These are phyloP conservation scores for Xerus inauris DNA, from an alignment of 2,113 vertebrate genomes.

Conservation along the genomic window DNA sequence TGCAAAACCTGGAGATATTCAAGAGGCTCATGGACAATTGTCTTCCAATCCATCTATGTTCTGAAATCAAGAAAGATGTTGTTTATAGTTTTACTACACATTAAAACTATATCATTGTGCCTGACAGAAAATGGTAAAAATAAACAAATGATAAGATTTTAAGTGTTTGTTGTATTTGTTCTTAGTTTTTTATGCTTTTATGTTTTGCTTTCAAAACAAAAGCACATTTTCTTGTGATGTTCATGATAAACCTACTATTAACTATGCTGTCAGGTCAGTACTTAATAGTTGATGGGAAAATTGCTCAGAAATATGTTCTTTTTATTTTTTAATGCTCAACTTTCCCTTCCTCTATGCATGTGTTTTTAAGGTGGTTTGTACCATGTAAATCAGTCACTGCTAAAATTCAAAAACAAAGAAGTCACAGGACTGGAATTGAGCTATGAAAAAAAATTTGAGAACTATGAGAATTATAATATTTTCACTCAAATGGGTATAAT, in stretches of 20 bases:
- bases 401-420: not conserved
- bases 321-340: constrained; percentile 25
- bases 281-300: constrained; percentile 9
- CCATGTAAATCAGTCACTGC: not conserved
- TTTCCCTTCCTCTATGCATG: not conserved
- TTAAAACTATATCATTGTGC: not conserved
- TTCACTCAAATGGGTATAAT: constrained; percentile 5
- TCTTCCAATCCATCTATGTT: not conserved
- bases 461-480: constrained; percentile 34
- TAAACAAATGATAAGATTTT: not conserved
- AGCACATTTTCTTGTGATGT: constrained; percentile 1
- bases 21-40: not conserved
- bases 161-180: not conserved
- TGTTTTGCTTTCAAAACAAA: not conserved
- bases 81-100: not conserved
- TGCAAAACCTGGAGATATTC: not conserved
- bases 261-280: not conserved
- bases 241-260: not conserved
- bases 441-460: constrained; percentile 26
- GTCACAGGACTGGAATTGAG: not conserved
- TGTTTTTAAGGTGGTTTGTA: not conserved
- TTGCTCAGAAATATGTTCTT: not conserved
- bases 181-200: not conserved
- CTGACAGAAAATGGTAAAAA: not conserved
- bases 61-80: constrained; percentile 11